Evolutionary conservation across 2,113 vertebrate genomes (phyloP).

Genomic region (Cryptomyrus ogoouensis): DNA sequence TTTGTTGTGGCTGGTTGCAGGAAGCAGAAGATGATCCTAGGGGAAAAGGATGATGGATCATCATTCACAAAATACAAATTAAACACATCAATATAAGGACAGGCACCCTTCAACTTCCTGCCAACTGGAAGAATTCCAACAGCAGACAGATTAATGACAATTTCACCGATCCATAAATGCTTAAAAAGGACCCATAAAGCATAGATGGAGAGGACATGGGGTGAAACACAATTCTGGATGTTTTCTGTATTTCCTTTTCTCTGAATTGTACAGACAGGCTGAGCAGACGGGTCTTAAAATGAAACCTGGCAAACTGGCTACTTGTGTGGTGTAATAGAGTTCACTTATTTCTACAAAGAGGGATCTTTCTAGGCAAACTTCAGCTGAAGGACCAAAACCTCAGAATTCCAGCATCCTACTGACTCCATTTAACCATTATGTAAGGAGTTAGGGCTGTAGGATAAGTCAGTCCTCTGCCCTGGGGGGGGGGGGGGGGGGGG

Average conservation of each 20-base stretch:
- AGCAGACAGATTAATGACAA: not conserved
- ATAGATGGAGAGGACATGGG: not conserved
- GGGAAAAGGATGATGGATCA: slow-evolving; percentile 28
- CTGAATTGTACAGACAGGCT: not conserved
- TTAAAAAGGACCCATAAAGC: not conserved
- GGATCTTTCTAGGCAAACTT: not conserved
- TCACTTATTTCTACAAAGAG: not conserved
- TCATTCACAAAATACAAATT: not conserved
- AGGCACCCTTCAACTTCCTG: not conserved
- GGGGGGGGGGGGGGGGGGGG: not conserved
- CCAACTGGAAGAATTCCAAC: not conserved
- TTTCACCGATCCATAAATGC: not conserved
- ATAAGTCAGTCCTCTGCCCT: not conserved
- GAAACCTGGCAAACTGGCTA: not conserved
- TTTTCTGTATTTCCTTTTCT: not conserved
- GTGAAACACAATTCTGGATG: not conserved
- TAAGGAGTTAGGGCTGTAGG: not conserved
- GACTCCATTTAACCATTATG: not conserved
- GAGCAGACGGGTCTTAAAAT: not conserved
- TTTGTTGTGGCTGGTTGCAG: slow-evolving; percentile 73
- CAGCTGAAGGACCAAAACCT: not conserved
- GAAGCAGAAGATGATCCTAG: slow-evolving; percentile 72
- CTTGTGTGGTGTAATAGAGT: not conserved
- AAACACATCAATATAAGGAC: not conserved
- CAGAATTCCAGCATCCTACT: not conserved